Conservation (phyloP, 2,888 invertebrate genomes). For the Hipparchia sbordonii region DNA sequence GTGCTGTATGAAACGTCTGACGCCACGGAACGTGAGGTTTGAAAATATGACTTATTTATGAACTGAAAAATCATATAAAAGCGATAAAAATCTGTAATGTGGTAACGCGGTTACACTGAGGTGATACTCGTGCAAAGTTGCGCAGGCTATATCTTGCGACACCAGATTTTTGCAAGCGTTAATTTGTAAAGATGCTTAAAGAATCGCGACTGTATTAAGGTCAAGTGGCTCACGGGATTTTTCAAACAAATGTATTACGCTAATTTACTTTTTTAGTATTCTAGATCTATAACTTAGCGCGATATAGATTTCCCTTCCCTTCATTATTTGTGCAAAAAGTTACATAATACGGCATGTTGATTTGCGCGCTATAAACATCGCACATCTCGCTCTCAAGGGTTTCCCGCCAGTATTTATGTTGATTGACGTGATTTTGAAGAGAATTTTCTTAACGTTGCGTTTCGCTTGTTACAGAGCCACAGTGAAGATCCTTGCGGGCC, state of each 20-base stretch:
- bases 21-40: constrained; percentile 53
- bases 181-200: constrained; percentile 51
- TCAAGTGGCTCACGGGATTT: neutral
- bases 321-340: too few species aligned
- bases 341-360: too few species aligned
- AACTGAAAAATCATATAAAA: constrained; percentile 67
- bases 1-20: neutral
- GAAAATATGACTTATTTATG: constrained; percentile 66
- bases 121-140: constrained; percentile 67
- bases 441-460: constrained; percentile 53
- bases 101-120: constrained; percentile 70
- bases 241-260: too few species aligned
- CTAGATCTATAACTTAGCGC: too few species aligned
- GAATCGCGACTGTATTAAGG: constrained; percentile 49
- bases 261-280: too few species aligned
- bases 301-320: too few species aligned
- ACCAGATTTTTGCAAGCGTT: constrained; percentile 65
- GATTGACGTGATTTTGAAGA: neutral
- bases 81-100: constrained; percentile 59
- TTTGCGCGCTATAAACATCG: too few species aligned
- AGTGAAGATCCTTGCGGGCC: constrained; percentile 77
- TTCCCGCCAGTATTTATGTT: neutral
- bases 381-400: too few species aligned
- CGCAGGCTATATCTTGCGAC: constrained; percentile 59
- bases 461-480: constrained; percentile 77